Base-by-base conservation (phyloP, 2,888 invertebrate species). In the Callyntrura sp. region DNA sequence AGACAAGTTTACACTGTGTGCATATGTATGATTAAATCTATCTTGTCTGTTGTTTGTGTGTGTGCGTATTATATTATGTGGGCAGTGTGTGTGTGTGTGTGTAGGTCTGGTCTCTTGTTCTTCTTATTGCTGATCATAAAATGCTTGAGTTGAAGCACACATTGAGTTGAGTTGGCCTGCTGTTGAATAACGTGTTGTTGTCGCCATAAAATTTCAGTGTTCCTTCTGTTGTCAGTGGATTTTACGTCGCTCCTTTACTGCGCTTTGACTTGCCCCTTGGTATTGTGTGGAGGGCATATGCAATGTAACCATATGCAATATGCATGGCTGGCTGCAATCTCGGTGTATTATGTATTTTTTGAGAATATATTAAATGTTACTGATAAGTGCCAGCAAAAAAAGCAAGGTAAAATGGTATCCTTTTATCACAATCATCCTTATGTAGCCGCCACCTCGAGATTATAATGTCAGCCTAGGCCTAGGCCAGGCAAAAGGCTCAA, bases 181-280 rank as follows among this genome's bases (percentile, higher is more conserved):
- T 45, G 35, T 8, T 65, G 65, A 65, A n/a, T n/a, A n/a, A n/a
- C n/a, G 65, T 28, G 14, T 65, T 25, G 8, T 25, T 57, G 48
- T 79, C 23, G 60, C 57, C 55, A 79, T 79, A 79, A 57, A 79
- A 35, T 79, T 76, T 79, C 79, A 79, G 79, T 57, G 35, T 57
- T 55, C 35, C n/a, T 79, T 17, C n/a, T 79, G 55, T 57, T 79
- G 28, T 79, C 79, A 57, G 51, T 78, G n/a, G n/a, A n/a, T 76
- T 25, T n/a, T 51, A 51, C 11, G 20, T 28, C 20, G 73, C 14
- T n/a, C n/a, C n/a, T n/a, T n/a, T n/a, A n/a, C n/a, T n/a, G n/a
- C n/a, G n/a, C n/a, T n/a, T n/a, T n/a, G n/a, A n/a, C n/a, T n/a
- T n/a, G n/a, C n/a, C n/a, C n/a, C n/a, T n/a, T 55, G 28, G 17